These are phyloP conservation scores for Dicrostonyx torquatus DNA, from an alignment of 2,797 vertebrate genomes.

Conservation along the genomic window DNA sequence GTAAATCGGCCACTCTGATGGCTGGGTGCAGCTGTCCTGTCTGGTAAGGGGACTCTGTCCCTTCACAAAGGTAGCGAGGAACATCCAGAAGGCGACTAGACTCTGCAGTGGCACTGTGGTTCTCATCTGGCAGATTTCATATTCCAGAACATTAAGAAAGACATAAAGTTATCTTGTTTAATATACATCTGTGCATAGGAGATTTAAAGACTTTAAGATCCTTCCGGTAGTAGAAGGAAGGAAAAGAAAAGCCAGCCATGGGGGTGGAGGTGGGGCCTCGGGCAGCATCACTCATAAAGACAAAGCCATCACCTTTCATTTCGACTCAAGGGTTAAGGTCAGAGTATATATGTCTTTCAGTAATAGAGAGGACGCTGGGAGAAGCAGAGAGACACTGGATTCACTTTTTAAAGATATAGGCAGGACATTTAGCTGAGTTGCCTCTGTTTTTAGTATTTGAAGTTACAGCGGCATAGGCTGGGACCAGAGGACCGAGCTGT, in stretches of 20 bases:
- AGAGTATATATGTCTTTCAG: background rate
- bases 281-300: background rate
- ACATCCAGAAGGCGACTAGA: constrained; percentile 97
- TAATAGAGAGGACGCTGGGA: background rate
- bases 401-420: background rate
- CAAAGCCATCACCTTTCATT: background rate
- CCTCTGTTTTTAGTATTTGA: constrained; percentile 14
- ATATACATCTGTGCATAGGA: constrained; percentile 47
- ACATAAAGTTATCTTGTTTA: constrained; percentile 79
- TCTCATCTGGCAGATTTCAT: constrained; percentile 92
- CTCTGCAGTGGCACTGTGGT: constrained; percentile 95
- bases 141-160: constrained; percentile 77
- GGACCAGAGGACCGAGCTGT: background rate
- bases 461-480: constrained; percentile 15
- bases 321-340: constrained; percentile 1
- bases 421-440: background rate
- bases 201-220: constrained; percentile 55
- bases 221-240: constrained; percentile 38
- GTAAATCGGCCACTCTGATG: constrained; percentile 97
- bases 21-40: constrained; percentile 98
- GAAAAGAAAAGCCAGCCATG: background rate
- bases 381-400: background rate
- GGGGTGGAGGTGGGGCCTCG: background rate
- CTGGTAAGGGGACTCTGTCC: constrained; percentile 98
- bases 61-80: constrained; percentile 97